Conservation (phyloP, 2,888 invertebrate species). For the Agonopterix arenella region DNA sequence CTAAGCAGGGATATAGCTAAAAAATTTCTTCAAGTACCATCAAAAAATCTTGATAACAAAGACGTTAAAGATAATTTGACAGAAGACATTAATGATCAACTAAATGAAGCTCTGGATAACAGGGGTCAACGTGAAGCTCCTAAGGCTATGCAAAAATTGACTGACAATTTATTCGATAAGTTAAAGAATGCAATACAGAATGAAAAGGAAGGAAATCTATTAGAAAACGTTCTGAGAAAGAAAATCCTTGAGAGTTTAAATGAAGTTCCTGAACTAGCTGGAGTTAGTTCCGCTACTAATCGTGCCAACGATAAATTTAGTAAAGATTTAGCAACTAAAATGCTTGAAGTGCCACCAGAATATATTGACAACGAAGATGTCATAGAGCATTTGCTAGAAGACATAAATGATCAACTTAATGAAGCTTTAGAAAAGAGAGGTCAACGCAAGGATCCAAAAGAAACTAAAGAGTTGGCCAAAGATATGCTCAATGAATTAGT, state of each 20-base stretch:
- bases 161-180: slow-evolving; percentile 8
- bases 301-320: neutral
- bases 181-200: slow-evolving; percentile 1
- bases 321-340: neutral
- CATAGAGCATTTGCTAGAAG: neutral
- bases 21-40: neutral
- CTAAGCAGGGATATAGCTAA: neutral
- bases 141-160: slow-evolving; percentile 10
- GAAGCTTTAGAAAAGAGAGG: neutral
- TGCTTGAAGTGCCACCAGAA: neutral
- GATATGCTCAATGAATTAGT: neutral
- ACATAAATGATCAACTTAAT: neutral
- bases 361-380: neutral
- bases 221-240: neutral
- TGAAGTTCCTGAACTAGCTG: neutral
- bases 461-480: neutral
- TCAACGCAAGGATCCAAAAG: neutral
- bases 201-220: neutral
- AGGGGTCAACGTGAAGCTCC: slow-evolving; percentile 6
- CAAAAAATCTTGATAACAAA: neutral
- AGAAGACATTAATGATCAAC: slow-evolving; percentile 19
- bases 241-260: neutral
- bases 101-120: slow-evolving; percentile 13
- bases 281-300: neutral
- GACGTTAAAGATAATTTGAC: slow-evolving; percentile 13